phyloP scores from a whole-genome alignment of 2,888 invertebrate genomes.

The Athalia cordata region DNA sequence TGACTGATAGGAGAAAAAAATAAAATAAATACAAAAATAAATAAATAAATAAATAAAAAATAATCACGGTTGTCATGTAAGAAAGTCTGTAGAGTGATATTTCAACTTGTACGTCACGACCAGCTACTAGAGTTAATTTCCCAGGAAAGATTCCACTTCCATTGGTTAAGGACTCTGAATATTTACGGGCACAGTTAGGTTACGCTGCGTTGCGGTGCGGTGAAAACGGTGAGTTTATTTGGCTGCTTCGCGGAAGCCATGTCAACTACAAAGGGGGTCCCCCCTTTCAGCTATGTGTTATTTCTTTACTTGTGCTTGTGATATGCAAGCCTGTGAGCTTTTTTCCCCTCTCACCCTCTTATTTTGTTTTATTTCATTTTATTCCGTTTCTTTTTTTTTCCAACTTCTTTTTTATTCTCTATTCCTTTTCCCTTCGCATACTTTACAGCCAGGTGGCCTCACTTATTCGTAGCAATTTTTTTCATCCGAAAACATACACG shows the following conservation, averaged over 20 bases:
- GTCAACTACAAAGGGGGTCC: background rate
- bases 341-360: background rate
- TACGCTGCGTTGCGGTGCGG: slow-evolving; percentile 5
- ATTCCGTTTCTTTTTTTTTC: no score
- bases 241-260: slow-evolving; percentile 19
- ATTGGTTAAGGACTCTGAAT: slow-evolving; percentile 14
- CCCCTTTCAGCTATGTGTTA: slow-evolving; percentile 1
- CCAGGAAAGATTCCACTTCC: slow-evolving; percentile 14
- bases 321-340: background rate
- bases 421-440: background rate
- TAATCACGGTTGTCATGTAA: background rate
- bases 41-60: slow-evolving; percentile 8
- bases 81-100: slow-evolving; percentile 1
- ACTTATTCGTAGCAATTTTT: background rate
- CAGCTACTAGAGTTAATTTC: slow-evolving; percentile 24
- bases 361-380: background rate
- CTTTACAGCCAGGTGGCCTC: background rate
- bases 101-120: slow-evolving; percentile 6
- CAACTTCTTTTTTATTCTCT: background rate
- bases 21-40: background rate
- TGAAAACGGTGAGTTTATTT: slow-evolving; percentile 22
- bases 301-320: slow-evolving; percentile 4
- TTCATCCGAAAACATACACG: slow-evolving; percentile 7
- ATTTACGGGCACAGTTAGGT: background rate
- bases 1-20: background rate